Conservation (phyloP, 2,888 invertebrate species). For the Lamproptera curius region DNA sequence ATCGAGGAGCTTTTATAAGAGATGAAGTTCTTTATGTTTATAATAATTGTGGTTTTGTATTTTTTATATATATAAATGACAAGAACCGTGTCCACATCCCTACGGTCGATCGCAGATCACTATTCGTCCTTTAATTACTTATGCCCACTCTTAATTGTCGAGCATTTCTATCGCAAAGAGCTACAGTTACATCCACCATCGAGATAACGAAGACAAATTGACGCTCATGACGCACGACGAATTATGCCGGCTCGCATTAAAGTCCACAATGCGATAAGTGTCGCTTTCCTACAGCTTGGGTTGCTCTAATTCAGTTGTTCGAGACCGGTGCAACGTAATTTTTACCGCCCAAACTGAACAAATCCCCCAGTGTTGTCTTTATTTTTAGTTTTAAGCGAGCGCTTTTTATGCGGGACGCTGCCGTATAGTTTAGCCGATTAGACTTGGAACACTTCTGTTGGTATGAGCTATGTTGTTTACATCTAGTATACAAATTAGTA, state of each 20-base stretch:
- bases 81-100: too few species aligned
- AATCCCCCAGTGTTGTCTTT: constrained; percentile 5
- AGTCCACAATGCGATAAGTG: constrained; percentile 52
- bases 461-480: too few species aligned
- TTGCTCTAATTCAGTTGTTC: constrained; percentile 60
- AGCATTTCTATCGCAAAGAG: constrained; percentile 25
- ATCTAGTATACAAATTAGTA: too few species aligned
- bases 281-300: constrained; percentile 64
- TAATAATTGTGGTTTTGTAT: too few species aligned
- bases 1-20: too few species aligned
- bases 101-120: constrained; percentile 10
- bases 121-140: constrained; percentile 18
- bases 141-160: constrained; percentile 27
- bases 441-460: too few species aligned
- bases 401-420: constrained; percentile 13
- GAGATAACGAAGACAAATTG: constrained; percentile 39
- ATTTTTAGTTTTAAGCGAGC: constrained; percentile 14
- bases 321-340: constrained; percentile 44
- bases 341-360: constrained; percentile 25
- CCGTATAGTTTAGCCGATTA: too few species aligned
- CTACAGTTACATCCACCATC: constrained; percentile 31
- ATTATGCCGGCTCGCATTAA: constrained; percentile 31
- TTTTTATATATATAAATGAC: too few species aligned
- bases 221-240: constrained; percentile 41
- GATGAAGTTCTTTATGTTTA: too few species aligned